Conservation (phyloP, 2,888 invertebrate species). For the Spodoptera littoralis region DNA sequence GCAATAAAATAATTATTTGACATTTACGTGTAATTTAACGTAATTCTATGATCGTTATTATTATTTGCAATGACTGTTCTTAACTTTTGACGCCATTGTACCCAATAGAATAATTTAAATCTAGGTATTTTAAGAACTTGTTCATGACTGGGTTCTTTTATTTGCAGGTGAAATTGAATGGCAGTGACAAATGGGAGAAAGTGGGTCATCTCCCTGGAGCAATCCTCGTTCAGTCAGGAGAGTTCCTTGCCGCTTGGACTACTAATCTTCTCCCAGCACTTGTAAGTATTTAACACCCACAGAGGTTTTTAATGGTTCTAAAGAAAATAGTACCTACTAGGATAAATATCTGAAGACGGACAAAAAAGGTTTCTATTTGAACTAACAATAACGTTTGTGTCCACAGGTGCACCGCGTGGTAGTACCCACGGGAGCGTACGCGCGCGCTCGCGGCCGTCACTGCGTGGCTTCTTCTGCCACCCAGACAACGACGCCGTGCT, state of each 20-base stretch:
- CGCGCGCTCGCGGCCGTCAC: slow-evolving; percentile 91
- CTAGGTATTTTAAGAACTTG: background rate
- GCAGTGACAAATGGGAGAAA: slow-evolving; percentile 91
- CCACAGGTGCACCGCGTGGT: slow-evolving; percentile 92
- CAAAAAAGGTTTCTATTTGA: no score
- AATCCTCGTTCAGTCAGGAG: slow-evolving; percentile 93
- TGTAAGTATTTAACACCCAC: slow-evolving; percentile 76
- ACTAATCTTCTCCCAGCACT: slow-evolving; percentile 91
- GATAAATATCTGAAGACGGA: no score
- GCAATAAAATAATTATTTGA: background rate
- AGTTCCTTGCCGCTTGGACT: slow-evolving; percentile 93
- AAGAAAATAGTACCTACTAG: no score
- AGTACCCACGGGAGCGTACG: slow-evolving; percentile 90
- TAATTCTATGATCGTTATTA: background rate
- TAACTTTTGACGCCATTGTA: background rate
- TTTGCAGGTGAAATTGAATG: slow-evolving; percentile 89
- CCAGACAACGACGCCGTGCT: slow-evolving; percentile 90
- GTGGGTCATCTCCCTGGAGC: slow-evolving; percentile 93
- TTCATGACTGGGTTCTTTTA: background rate
- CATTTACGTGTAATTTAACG: background rate
- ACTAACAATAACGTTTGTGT: background rate
- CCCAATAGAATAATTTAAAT: background rate
- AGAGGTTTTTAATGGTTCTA: background rate
- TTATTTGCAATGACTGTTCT: slow-evolving; percentile 1
- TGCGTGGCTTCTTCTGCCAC: slow-evolving; percentile 94